Evolutionary conservation across 2,888 invertebrate genomes (phyloP).

Genomic region (Stenodema calcarata): DNA sequence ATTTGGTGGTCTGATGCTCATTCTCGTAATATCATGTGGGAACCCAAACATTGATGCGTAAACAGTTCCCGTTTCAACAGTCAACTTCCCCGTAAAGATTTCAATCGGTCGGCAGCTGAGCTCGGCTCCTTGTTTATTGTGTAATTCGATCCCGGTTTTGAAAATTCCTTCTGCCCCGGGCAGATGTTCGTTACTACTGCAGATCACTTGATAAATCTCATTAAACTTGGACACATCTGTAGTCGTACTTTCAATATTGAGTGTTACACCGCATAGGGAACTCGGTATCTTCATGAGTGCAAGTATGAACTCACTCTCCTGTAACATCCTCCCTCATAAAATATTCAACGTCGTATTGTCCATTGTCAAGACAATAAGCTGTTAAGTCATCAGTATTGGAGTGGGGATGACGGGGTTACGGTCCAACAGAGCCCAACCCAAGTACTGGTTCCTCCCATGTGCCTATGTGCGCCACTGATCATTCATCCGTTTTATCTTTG

Average conservation of each 20-base stretch:
- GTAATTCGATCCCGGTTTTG: background rate
- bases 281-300: background rate
- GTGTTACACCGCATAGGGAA: background rate
- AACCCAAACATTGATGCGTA: background rate
- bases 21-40: background rate
- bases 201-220: background rate
- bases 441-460: background rate
- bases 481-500: background rate
- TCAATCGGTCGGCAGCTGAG: constrained; percentile 3
- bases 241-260: background rate
- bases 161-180: background rate
- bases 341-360: constrained; percentile 32
- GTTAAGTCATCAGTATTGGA: constrained; percentile 3
- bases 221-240: background rate
- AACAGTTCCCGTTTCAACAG: background rate
- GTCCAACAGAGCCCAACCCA: background rate
- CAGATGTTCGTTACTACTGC: background rate
- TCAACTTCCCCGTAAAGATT: background rate
- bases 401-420: background rate
- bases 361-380: constrained; percentile 23
- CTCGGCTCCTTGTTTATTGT: background rate
- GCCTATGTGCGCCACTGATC: background rate
- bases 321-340: constrained; percentile 19
- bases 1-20: background rate
- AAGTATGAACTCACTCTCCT: background rate